Conservation (phyloP, 2,113 vertebrate genomes). For the Corydoras sp. region DNA sequence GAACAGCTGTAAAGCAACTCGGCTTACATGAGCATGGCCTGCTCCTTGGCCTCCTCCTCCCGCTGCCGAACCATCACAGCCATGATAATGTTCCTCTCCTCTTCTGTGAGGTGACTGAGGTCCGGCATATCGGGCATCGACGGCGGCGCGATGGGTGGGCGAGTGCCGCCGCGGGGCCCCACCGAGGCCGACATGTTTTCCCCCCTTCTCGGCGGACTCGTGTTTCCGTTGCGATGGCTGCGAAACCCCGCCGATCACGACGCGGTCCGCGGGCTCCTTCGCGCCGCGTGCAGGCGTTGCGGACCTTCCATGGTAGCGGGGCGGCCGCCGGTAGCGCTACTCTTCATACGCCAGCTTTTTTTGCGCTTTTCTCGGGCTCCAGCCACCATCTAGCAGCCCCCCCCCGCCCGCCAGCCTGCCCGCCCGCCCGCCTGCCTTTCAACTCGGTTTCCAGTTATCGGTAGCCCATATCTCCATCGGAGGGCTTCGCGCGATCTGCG, state of each 20-base stretch:
- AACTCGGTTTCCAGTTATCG: slow-evolving; percentile 66
- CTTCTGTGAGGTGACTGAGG: slow-evolving; percentile 98
- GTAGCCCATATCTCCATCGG: slow-evolving; percentile 73
- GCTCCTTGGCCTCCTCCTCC: slow-evolving; percentile 95
- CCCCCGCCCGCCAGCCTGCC: slow-evolving; percentile 36
- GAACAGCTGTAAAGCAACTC: slow-evolving; percentile 6
- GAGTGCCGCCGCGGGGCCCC: slow-evolving; percentile 89
- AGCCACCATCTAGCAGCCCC: slow-evolving; percentile 49
- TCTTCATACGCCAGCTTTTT: slow-evolving; percentile 54
- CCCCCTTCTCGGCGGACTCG: slow-evolving; percentile 64
- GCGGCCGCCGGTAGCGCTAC: slow-evolving; percentile 65
- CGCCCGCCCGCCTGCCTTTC: slow-evolving; percentile 36
- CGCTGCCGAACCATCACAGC: slow-evolving; percentile 95
- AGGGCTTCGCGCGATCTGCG: slow-evolving; percentile 38
- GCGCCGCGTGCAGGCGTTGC: slow-evolving; percentile 67
- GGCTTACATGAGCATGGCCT: slow-evolving; percentile 97
- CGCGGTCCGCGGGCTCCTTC: slow-evolving; percentile 72
- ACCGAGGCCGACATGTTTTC: slow-evolving; percentile 85
- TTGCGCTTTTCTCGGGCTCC: slow-evolving; percentile 56
- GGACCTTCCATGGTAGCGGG: slow-evolving; percentile 76
- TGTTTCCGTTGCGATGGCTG: slow-evolving; percentile 60
- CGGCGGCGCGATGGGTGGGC: slow-evolving; percentile 83
- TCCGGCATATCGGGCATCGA: slow-evolving; percentile 89
- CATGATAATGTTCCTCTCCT: slow-evolving; percentile 97
- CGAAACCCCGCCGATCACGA: slow-evolving; percentile 73